Evolutionary conservation across 2,113 vertebrate species (phyloP).

Genomic region (Poeciliopsis prolifica): DNA sequence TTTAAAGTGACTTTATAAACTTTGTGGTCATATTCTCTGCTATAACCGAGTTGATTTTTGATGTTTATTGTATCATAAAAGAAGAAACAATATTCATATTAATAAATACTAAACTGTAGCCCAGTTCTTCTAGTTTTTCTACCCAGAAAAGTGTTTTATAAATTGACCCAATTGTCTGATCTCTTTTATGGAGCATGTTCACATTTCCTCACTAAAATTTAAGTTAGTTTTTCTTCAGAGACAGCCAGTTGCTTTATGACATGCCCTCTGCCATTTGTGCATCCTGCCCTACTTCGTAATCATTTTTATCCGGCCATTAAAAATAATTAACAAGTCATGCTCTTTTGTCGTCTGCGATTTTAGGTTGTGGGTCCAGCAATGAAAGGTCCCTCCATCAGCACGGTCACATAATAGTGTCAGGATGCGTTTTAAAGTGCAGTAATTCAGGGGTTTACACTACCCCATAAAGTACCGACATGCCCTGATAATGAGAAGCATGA

Average conservation of each 20-base stretch:
- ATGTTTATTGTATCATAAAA: conserved; percentile 1
- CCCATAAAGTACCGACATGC: conserved; percentile 82
- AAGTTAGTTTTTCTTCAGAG: conserved; percentile 47
- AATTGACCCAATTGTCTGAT: neutral
- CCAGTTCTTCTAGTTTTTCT: conserved; percentile 1
- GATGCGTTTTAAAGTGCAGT: conserved; percentile 84
- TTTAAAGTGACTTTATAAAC: neutral
- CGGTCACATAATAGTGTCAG: conserved; percentile 81
- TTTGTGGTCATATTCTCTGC: neutral
- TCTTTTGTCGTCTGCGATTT: conserved; percentile 80
- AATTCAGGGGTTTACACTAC: conserved; percentile 83
- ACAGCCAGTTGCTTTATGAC: conserved; percentile 58
- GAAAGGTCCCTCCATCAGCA: conserved; percentile 77
- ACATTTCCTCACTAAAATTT: conserved; percentile 16
- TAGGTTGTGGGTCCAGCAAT: conserved; percentile 70
- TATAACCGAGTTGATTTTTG: neutral
- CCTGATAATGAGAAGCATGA: conserved; percentile 80
- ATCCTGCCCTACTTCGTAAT: conserved; percentile 79
- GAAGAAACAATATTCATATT: neutral
- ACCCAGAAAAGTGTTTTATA: conserved; percentile 10
- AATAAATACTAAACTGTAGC: neutral
- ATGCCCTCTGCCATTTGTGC: conserved; percentile 65
- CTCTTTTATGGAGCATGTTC: conserved; percentile 19
- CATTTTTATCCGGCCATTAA: conserved; percentile 82
- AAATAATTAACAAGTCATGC: conserved; percentile 83